Conservation (phyloP, 1,140 invertebrate genomes). For the Drosophila ambigua region DNA sequence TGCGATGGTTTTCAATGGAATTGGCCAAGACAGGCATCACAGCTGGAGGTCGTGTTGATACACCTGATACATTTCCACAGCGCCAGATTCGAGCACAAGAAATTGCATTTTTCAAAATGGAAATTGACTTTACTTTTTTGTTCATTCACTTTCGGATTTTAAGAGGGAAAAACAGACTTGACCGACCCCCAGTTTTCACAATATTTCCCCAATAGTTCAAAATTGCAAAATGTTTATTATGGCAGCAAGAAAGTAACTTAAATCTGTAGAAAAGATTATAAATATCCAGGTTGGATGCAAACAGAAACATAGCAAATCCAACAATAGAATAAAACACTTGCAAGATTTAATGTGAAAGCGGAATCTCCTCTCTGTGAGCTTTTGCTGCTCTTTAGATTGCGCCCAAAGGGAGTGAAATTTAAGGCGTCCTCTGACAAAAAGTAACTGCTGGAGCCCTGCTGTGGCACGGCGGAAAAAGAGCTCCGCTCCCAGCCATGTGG, state of each 20-base stretch:
- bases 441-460: too few relatives aligned
- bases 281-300: not conserved
- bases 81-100: constrained; percentile 43
- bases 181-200: too few relatives aligned
- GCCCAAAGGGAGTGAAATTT: too few relatives aligned
- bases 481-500: not conserved
- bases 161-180: constrained; percentile 1
- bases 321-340: too few relatives aligned
- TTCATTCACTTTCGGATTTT: not conserved
- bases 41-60: constrained; percentile 46
- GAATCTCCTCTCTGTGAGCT: too few relatives aligned
- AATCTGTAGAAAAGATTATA: not conserved
- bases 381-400: too few relatives aligned
- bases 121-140: constrained; percentile 40
- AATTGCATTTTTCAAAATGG: constrained; percentile 54
- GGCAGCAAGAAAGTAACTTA: not conserved
- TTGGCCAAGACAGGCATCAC: constrained; percentile 28
- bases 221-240: not conserved
- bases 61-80: constrained; percentile 33
- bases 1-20: constrained; percentile 40
- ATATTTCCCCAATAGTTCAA: too few relatives aligned
- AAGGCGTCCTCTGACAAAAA: too few relatives aligned
- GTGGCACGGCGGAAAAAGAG: too few relatives aligned
- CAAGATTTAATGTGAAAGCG: too few relatives aligned
- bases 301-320: not conserved